Percentiles rank a stretch among this genome's conserved stretches.
Evolutionary conservation across 2,113 vertebrate genomes (phyloP).

Genomic region (Reinhardtius hippoglossoides): DNA sequence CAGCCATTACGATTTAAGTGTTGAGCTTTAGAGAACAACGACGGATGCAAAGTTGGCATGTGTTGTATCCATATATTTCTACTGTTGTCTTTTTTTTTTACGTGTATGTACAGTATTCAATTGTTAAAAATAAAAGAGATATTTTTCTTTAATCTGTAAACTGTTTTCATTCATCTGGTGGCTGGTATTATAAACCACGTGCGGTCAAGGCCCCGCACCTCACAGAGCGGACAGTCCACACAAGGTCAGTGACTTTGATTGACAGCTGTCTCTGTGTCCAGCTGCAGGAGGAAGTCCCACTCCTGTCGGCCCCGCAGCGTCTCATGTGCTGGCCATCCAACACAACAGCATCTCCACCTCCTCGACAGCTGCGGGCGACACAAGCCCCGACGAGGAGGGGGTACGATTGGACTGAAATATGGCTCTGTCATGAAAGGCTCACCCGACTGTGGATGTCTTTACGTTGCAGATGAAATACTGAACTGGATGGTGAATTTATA

Average conservation of each 20-base stretch:
- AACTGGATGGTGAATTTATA: conserved; percentile 31
- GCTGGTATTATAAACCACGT: background rate
- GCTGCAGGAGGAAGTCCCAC: conserved; percentile 90
- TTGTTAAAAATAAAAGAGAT: conserved; percentile 74
- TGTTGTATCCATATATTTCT: conserved; percentile 66
- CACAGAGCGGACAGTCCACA: conserved; percentile 12
- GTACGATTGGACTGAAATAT: conserved; percentile 14
- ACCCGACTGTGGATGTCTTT: conserved; percentile 26
- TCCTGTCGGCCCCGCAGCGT: conserved; percentile 82
- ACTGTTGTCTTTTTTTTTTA: conserved; percentile 70
- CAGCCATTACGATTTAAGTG: conserved; percentile 44
- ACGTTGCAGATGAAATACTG: conserved; percentile 24
- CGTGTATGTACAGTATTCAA: conserved; percentile 72
- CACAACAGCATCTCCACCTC: conserved; percentile 97
- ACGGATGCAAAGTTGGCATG: conserved; percentile 50
- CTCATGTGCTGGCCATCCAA: conserved; percentile 92
- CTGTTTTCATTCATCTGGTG: conserved; percentile 54
- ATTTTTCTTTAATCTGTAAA: conserved; percentile 70
- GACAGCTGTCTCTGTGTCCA: conserved; percentile 80
- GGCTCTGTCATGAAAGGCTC: conserved; percentile 27
- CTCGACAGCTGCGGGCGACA: conserved; percentile 85
- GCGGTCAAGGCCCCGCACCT: no score
- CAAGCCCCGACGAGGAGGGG: conserved; percentile 73
- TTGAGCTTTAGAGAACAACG: conserved; percentile 49
- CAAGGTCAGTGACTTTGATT: conserved; percentile 57